phyloP scores from a whole-genome alignment of 2,888 invertebrate species.

The Muschampia plurimacula region DNA sequence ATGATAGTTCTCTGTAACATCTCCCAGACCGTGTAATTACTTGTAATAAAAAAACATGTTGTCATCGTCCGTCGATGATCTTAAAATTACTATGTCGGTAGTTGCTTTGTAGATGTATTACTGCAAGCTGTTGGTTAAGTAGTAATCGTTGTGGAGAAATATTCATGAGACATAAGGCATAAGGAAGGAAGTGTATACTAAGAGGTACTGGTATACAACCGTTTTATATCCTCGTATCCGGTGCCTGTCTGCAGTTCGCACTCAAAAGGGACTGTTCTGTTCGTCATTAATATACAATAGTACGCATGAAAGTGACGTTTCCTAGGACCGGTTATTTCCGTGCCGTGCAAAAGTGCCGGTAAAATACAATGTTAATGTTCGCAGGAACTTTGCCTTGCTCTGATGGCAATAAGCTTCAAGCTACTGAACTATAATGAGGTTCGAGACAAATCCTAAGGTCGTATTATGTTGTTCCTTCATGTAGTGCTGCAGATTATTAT shows the following conservation, averaged over 20 bases:
- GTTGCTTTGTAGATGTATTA: slow-evolving; percentile 16
- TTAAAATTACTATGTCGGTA: slow-evolving; percentile 22
- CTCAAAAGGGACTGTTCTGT: slow-evolving; percentile 58
- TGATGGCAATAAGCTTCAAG: slow-evolving; percentile 28
- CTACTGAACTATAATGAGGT: slow-evolving; percentile 23
- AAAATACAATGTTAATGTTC: slow-evolving; percentile 31
- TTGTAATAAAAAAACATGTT: slow-evolving; percentile 36
- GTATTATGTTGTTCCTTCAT: background rate
- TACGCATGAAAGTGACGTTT: slow-evolving; percentile 67
- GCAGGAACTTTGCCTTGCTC: slow-evolving; percentile 47
- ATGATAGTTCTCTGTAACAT: slow-evolving; percentile 13
- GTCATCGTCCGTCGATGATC: slow-evolving; percentile 25
- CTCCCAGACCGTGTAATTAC: slow-evolving; percentile 33
- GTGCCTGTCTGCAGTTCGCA: slow-evolving; percentile 50
- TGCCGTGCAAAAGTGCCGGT: slow-evolving; percentile 43
- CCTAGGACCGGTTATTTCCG: slow-evolving; percentile 58
- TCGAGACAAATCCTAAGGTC: slow-evolving; percentile 1
- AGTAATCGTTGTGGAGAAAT: slow-evolving; percentile 15
- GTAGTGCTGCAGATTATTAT: background rate
- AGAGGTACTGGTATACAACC: slow-evolving; percentile 19
- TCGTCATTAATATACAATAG: slow-evolving; percentile 70
- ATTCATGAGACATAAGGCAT: slow-evolving; percentile 2
- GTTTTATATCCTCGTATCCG: slow-evolving; percentile 64
- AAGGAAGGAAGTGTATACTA: background rate
- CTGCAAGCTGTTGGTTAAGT: slow-evolving; percentile 29